Conservation (phyloP, 2,113 vertebrate genomes). For the Percina caprodes region DNA sequence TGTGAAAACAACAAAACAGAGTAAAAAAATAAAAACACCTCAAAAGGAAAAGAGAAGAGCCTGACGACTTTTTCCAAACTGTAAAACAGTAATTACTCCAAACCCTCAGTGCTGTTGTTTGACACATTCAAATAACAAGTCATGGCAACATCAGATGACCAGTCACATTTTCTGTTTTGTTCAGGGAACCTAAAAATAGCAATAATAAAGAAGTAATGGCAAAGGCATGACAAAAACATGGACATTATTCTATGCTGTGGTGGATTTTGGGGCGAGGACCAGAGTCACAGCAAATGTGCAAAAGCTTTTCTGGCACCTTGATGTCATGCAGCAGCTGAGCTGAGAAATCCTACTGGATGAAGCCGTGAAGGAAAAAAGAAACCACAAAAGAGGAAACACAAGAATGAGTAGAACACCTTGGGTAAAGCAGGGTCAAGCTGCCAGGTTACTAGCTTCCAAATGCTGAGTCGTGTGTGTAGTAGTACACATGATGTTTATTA, state of each 20-base stretch:
- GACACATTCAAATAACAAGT: constrained; percentile 66
- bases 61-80: constrained; percentile 44
- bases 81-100: constrained; percentile 77
- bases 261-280: constrained; percentile 70
- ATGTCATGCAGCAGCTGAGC: constrained; percentile 74
- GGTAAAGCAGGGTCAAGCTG: constrained; percentile 15
- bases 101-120: constrained; percentile 56
- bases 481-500: constrained; percentile 5
- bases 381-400: constrained; percentile 67
- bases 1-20: constrained; percentile 51
- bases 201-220: constrained; percentile 63
- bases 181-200: constrained; percentile 67
- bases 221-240: constrained; percentile 69
- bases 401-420: constrained; percentile 54
- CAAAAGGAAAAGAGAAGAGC: constrained; percentile 38
- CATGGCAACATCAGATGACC: constrained; percentile 60
- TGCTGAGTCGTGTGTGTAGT: constrained; percentile 17
- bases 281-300: constrained; percentile 41
- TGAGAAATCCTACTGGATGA: constrained; percentile 69
- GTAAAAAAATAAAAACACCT: constrained; percentile 38
- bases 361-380: constrained; percentile 66
- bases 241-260: constrained; percentile 66
- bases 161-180: constrained; percentile 71
- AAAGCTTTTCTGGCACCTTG: constrained; percentile 74
- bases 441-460: constrained; percentile 24